These are phyloP conservation scores for Lomographa bimaculata DNA, from an alignment of 2,888 invertebrate species.

Conservation along the genomic window DNA sequence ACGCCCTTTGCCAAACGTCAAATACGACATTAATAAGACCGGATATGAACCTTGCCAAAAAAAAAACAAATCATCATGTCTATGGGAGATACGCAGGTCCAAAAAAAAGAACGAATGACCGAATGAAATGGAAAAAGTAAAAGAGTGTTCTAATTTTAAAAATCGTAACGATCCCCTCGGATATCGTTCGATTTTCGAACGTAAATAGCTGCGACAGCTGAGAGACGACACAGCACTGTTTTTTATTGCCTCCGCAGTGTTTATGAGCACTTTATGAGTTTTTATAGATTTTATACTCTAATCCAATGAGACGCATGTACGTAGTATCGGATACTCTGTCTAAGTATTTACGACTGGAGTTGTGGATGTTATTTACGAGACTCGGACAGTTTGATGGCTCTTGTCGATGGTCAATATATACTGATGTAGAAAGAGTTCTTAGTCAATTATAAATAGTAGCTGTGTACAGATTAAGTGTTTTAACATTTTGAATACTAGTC, in stretches of 20 bases:
- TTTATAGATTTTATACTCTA: slow-evolving; percentile 79
- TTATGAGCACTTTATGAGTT: slow-evolving; percentile 82
- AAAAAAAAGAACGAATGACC: slow-evolving; percentile 5
- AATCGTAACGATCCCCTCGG: slow-evolving; percentile 58
- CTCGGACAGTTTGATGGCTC: slow-evolving; percentile 35
- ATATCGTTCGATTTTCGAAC: slow-evolving; percentile 79
- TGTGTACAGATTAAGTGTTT: too few relatives aligned
- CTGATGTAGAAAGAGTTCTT: slow-evolving; percentile 4
- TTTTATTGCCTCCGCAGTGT: slow-evolving; percentile 81
- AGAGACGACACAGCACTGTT: slow-evolving; percentile 70
- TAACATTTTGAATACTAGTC: too few relatives aligned
- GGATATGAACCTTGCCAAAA: slow-evolving; percentile 22
- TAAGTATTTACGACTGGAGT: slow-evolving; percentile 55
- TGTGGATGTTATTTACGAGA: slow-evolving; percentile 34
- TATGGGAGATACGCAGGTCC: slow-evolving; percentile 2
- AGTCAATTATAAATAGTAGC: neutral
- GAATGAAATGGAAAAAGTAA: slow-evolving; percentile 46
- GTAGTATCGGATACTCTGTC: slow-evolving; percentile 72
- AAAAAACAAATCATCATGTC: slow-evolving; percentile 3
- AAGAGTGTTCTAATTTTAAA: slow-evolving; percentile 66
- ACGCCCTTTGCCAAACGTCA: slow-evolving; percentile 27
- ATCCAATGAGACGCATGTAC: slow-evolving; percentile 62
- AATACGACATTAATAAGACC: slow-evolving; percentile 42
- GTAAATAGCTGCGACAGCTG: slow-evolving; percentile 83
- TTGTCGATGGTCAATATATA: slow-evolving; percentile 21